A percentile compares a stretch with the other conserved stretches of the same genome.
Evolutionary conservation across 1,140 invertebrate genomes (phyloP).

Genomic region (Lepidostoma basale): DNA sequence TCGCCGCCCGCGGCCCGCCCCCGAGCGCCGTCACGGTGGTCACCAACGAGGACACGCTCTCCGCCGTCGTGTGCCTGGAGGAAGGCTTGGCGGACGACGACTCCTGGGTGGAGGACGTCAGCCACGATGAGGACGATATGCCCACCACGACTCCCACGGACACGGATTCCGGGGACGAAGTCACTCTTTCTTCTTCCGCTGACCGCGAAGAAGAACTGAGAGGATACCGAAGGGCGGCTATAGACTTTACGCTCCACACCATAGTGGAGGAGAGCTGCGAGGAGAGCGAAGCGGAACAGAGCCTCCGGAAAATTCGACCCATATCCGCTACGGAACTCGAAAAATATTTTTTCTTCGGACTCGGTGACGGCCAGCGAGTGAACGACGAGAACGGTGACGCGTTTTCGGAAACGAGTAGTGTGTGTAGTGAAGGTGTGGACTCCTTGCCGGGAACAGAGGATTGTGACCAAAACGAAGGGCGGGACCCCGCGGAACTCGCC

Average conservation of each 20-base stretch:
- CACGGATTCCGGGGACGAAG: conserved; percentile 64
- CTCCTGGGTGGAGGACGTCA: conserved; percentile 85
- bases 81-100: conserved; percentile 85
- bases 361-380: conserved; percentile 71
- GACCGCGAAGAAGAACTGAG: conserved; percentile 81
- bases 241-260: conserved; percentile 90
- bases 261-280: conserved; percentile 94
- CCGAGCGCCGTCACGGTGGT: conserved; percentile 65
- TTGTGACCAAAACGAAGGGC: conserved; percentile 55
- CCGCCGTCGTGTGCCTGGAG: conserved; percentile 76
- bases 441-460: conserved; percentile 65
- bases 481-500: conserved; percentile 74
- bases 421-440: conserved; percentile 82
- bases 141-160: conserved; percentile 64
- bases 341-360: conserved; percentile 88
- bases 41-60: conserved; percentile 68
- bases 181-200: conserved; percentile 56
- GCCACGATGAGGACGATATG: conserved; percentile 72
- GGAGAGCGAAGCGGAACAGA: conserved; percentile 79
- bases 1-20: conserved; percentile 47
- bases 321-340: conserved; percentile 82
- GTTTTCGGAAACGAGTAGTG: conserved; percentile 85
- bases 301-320: conserved; percentile 64
- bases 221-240: conserved; percentile 78
- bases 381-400: conserved; percentile 69